These are phyloP conservation scores for Eidolon dupreanum DNA, from an alignment of 2,797 vertebrate genomes.

Conservation along the genomic window DNA sequence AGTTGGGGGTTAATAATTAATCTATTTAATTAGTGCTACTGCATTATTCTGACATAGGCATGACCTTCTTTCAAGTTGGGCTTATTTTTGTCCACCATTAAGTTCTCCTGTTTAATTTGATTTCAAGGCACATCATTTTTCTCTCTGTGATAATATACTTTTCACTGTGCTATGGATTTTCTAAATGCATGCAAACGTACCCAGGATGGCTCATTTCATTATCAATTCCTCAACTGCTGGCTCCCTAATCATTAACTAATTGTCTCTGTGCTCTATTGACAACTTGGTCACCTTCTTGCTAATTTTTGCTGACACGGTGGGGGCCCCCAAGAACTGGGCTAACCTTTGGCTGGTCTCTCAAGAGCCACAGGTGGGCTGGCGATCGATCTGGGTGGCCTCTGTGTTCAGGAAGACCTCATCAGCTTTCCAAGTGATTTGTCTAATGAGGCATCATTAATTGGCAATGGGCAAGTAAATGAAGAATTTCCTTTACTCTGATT, in stretches of 20 bases:
- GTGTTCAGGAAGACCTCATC: conserved; percentile 98
- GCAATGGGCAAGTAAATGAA: conserved; percentile 91
- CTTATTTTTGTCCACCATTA: neutral
- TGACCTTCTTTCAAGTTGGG: neutral
- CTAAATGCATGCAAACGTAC: conserved; percentile 95
- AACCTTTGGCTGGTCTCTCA: conserved; percentile 96
- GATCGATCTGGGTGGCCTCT: conserved; percentile 95
- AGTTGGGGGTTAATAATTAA: neutral
- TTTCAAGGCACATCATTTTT: conserved; percentile 61
- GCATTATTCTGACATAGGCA: neutral
- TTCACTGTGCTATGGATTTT: conserved; percentile 88
- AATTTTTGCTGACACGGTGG: conserved; percentile 98
- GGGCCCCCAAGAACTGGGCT: conserved; percentile 92
- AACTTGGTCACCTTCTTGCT: conserved; percentile 89
- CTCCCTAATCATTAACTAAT: conserved; percentile 98
- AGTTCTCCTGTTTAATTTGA: conserved; percentile 44
- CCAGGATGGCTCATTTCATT: conserved; percentile 93
- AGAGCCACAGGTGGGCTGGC: conserved; percentile 92
- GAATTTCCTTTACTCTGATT: conserved; percentile 81
- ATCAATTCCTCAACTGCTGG: conserved; percentile 90
- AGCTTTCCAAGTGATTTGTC: conserved; percentile 95
- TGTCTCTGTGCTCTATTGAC: conserved; percentile 97
- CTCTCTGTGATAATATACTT: neutral
- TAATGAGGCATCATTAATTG: conserved; percentile 98
- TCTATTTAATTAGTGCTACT: neutral